These are phyloP conservation scores for Strigamia maritima DNA, from an alignment of 2,888 invertebrate species.

Conservation along the genomic window DNA sequence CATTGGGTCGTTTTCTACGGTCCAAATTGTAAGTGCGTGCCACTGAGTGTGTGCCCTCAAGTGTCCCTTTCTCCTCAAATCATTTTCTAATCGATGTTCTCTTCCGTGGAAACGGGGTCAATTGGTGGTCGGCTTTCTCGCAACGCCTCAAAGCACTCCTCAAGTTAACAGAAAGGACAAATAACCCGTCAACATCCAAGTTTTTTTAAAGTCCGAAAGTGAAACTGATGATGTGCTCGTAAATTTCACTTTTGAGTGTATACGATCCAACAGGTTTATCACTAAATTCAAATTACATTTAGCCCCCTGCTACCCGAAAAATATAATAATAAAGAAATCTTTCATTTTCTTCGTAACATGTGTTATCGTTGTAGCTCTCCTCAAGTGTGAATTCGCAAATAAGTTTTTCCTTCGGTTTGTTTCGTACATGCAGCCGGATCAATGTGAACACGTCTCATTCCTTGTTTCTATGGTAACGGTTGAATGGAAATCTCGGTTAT, in stretches of 20 bases:
- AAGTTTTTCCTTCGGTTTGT: neutral
- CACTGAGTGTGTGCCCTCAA: slow-evolving; percentile 26
- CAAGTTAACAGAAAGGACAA: slow-evolving; percentile 13
- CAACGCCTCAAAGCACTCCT: slow-evolving; percentile 16
- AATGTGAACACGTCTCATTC: slow-evolving; percentile 3
- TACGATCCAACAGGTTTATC: neutral
- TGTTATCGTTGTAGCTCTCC: neutral
- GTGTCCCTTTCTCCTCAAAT: slow-evolving; percentile 25
- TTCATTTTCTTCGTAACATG: neutral
- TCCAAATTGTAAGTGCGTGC: slow-evolving; percentile 26
- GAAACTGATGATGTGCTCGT: neutral
- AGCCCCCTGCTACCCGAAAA: neutral
- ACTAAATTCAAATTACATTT: slow-evolving; percentile 12
- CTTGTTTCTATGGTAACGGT: slow-evolving; percentile 17
- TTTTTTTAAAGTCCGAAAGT: neutral
- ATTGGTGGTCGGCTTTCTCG: slow-evolving; percentile 27
- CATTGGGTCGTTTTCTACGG: slow-evolving; percentile 6
- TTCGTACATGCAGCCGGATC: neutral
- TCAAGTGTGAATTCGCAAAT: slow-evolving; percentile 15
- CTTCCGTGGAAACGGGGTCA: slow-evolving; percentile 24
- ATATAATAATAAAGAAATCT: neutral
- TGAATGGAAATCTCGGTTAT: slow-evolving; percentile 1
- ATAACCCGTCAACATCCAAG: neutral
- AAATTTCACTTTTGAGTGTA: neutral
- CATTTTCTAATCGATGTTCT: slow-evolving; percentile 32